These are phyloP conservation scores for Ancistrus triradiatus DNA, from an alignment of 2,113 vertebrate genomes.

Conservation along the genomic window DNA sequence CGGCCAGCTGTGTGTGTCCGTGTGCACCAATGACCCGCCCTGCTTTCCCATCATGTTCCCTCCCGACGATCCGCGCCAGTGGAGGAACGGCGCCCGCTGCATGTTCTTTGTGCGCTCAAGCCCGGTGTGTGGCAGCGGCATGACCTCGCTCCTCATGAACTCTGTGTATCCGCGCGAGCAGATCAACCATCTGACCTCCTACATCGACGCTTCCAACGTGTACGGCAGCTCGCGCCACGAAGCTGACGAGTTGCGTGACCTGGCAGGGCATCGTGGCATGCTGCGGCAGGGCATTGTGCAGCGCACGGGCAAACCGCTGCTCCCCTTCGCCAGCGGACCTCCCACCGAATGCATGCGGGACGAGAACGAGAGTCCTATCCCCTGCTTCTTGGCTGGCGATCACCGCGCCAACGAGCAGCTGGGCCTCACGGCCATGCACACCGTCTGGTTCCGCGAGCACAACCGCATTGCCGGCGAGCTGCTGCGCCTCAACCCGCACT, in stretches of 20 bases:
- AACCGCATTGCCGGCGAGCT: conserved; percentile 89
- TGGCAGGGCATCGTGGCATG: conserved; percentile 90
- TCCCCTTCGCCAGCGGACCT: conserved; percentile 90
- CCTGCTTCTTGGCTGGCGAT: conserved; percentile 94
- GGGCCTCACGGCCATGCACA: conserved; percentile 94
- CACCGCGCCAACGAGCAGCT: conserved; percentile 94
- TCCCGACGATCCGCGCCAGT: conserved; percentile 76
- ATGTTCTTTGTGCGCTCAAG: conserved; percentile 99
- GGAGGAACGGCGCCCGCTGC: conserved; percentile 80
- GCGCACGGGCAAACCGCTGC: conserved; percentile 88
- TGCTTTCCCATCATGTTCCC: conserved; percentile 94
- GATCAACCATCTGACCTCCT: conserved; percentile 96
- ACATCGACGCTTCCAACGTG: conserved; percentile 92
- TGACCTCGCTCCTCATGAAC: conserved; percentile 98
- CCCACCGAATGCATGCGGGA: conserved; percentile 96
- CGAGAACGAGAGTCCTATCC: conserved; percentile 95
- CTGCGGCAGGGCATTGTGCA: conserved; percentile 92
- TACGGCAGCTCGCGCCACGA: conserved; percentile 89
- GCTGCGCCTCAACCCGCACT: conserved; percentile 89
- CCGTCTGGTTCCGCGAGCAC: conserved; percentile 93
- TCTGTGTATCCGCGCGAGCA: conserved; percentile 94
- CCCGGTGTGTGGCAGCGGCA: conserved; percentile 93
- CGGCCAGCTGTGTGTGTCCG: conserved; percentile 84
- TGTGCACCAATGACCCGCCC: conserved; percentile 88
- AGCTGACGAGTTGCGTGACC: conserved; percentile 83